Base-by-base conservation (phyloP, 2,888 invertebrate genomes). In the Caenorhabditis macrosperma region DNA sequence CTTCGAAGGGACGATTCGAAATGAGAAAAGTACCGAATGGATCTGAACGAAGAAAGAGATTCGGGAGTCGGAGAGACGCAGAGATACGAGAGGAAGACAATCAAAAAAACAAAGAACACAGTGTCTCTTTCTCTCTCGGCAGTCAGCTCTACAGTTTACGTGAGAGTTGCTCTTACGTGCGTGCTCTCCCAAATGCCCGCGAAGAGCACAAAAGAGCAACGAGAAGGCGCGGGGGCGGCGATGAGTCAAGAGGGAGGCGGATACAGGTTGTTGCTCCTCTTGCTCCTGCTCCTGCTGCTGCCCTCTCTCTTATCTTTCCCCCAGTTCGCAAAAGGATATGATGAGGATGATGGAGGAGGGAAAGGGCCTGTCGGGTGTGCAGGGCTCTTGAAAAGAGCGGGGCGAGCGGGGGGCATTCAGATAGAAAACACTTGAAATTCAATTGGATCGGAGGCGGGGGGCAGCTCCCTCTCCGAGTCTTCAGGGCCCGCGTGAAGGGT, bases 371-470 rank as follows among this genome's bases (percentile, higher is more conserved):
- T 69, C 52, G 69, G 69, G 28, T 60, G 50, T 41, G 41, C 33
- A n/a, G 54, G 44, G 50, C 57, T 52, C 64, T 74, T 48, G 50
- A 64, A 57, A 72, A 63, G 48, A 48, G 30, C 33, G 38, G 38
- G 54, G 61, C 60, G 60, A 60, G 61, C 30, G 41, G 59, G 64
- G 57, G 64, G 59, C 74, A 74, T 74, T 74, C 66, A 74, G 64
- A 74, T 74, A 64, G 74, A 64, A 74, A 74, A 74, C 74, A 74
- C 74, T 74, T 64, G 74, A 74, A 74, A 74, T 74, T 74, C 74
- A 74, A 74, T 74, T 74, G 64, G 64, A 74, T 74, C 74, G 74
- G 64, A 20, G 61, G 15, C n/a, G 44, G 71, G 61, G 55, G n/a
- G n/a, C n/a, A n/a, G n/a, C n/a, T n/a, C n/a, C n/a, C n/a, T n/a